Evolutionary conservation across 1,140 invertebrate species (phyloP).

Genomic region (Metopolophium dirhodum): DNA sequence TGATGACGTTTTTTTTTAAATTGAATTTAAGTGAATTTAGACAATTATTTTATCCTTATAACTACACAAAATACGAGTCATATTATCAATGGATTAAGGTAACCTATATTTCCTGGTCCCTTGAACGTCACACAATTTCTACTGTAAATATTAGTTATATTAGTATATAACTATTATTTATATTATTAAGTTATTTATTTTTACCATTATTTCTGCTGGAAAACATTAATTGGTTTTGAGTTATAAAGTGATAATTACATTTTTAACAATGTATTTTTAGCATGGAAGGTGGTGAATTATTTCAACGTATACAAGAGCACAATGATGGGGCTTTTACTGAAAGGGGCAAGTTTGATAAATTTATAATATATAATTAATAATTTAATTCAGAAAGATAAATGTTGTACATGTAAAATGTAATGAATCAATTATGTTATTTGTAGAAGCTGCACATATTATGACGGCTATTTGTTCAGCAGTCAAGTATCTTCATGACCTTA

Average conservation of each 20-base stretch:
- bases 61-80: no score
- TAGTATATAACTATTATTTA: no score
- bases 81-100: no score
- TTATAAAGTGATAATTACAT: background rate
- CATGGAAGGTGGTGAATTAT: slow-evolving; percentile 97
- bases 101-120: no score
- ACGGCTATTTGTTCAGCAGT: slow-evolving; percentile 96
- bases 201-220: background rate
- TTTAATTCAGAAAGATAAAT: background rate
- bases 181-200: no score
- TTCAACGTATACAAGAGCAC: slow-evolving; percentile 94
- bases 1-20: no score
- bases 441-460: slow-evolving; percentile 92
- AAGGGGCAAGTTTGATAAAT: slow-evolving; percentile 71
- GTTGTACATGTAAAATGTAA: background rate
- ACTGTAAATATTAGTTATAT: no score
- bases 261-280: slow-evolving; percentile 65
- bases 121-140: no score
- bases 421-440: slow-evolving; percentile 60
- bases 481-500: slow-evolving; percentile 89
- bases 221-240: background rate
- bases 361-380: background rate
- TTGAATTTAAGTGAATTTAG: no score
- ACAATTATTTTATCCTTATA: no score
- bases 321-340: slow-evolving; percentile 94